A percentile compares a stretch with the other conserved stretches of the same genome.
These are phyloP conservation scores for Bruchidius siliquastri DNA, from an alignment of 2,888 invertebrate genomes.

Conservation along the genomic window DNA sequence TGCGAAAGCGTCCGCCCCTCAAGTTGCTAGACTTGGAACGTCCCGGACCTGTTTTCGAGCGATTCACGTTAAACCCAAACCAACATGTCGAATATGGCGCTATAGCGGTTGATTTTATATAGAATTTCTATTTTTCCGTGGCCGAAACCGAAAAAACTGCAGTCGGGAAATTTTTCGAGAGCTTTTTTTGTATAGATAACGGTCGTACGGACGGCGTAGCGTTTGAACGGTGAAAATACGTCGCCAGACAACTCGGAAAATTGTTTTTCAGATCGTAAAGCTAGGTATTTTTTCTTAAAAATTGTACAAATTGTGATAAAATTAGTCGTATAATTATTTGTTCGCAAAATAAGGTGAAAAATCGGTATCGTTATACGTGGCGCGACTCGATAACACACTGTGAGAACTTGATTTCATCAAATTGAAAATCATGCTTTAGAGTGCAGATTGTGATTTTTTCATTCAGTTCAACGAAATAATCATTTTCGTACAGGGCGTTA, in stretches of 20 bases:
- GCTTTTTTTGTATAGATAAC: constrained; percentile 17
- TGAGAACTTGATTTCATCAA: background rate
- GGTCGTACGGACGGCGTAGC: constrained; percentile 23
- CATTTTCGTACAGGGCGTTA: background rate
- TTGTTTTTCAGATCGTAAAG: background rate
- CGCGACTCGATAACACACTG: background rate
- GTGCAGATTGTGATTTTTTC: background rate
- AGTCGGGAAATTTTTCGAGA: constrained; percentile 15
- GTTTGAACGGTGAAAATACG: constrained; percentile 9
- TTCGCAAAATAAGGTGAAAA: background rate
- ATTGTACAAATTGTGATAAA: background rate
- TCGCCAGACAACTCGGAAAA: background rate
- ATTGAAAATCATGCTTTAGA: background rate
- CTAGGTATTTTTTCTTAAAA: background rate
- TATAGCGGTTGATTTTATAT: constrained; percentile 40
- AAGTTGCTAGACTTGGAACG: constrained; percentile 42
- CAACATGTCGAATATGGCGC: constrained; percentile 46
- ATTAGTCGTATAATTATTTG: background rate
- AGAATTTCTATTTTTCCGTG: constrained; percentile 41
- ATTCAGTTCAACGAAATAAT: background rate
- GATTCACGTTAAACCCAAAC: constrained; percentile 42
- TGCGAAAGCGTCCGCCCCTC: constrained; percentile 42
- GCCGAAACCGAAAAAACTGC: constrained; percentile 27
- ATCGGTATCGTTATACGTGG: background rate
- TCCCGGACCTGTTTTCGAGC: constrained; percentile 50